phyloP scores from a whole-genome alignment of 2,113 vertebrate species.

The Corydoras maculifer region DNA sequence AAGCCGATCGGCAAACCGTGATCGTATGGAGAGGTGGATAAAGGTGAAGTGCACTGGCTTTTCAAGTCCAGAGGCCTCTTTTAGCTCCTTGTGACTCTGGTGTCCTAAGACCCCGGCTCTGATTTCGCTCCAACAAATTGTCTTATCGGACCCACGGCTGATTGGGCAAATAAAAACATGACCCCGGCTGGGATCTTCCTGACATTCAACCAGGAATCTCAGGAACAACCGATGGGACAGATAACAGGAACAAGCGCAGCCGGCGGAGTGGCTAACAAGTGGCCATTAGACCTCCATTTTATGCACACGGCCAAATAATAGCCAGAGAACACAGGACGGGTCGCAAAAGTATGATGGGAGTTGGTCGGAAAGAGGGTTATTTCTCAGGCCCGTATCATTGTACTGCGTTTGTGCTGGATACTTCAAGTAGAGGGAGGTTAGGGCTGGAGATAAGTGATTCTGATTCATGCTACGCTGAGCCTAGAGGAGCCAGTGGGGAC shows the following conservation, averaged over 20 bases:
- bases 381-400: conserved; percentile 72
- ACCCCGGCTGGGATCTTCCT: conserved; percentile 63
- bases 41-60: conserved; percentile 25
- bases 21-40: conserved; percentile 10
- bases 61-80: conserved; percentile 27
- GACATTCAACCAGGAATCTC: conserved; percentile 67
- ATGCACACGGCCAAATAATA: conserved; percentile 61
- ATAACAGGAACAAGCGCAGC: conserved; percentile 69
- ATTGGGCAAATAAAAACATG: conserved; percentile 76
- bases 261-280: conserved; percentile 79
- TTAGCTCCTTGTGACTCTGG: conserved; percentile 47
- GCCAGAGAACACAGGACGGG: conserved; percentile 55
- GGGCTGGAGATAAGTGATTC: conserved; percentile 44
- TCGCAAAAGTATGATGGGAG: neutral
- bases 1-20: conserved; percentile 14
- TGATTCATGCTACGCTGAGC: conserved; percentile 68
- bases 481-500: conserved; percentile 35
- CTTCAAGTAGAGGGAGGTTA: conserved; percentile 24
- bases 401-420: conserved; percentile 63
- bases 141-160: conserved; percentile 63
- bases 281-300: conserved; percentile 89
- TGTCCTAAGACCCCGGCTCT: conserved; percentile 61
- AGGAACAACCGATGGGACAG: conserved; percentile 59
- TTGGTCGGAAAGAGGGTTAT: conserved; percentile 50
- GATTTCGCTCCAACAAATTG: conserved; percentile 75